These are phyloP conservation scores for Ornithoptera alexandrae DNA, from an alignment of 2,888 invertebrate species.

Conservation along the genomic window DNA sequence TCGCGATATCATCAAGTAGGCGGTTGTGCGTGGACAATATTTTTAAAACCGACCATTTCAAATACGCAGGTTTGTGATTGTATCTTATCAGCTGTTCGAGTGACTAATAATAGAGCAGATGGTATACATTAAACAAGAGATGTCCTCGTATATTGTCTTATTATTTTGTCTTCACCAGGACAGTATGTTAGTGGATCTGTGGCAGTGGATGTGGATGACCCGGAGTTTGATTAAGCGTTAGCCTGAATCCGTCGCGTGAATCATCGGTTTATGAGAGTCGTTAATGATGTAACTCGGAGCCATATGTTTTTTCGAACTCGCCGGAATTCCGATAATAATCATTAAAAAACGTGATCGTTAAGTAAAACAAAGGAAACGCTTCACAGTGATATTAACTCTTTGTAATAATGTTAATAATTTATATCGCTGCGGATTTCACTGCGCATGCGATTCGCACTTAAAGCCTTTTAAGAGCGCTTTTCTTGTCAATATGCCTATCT, in stretches of 20 bases:
- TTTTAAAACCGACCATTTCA: conserved; percentile 52
- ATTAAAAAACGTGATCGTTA: background rate
- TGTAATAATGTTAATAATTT: background rate
- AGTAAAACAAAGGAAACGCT: background rate
- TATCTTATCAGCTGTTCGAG: conserved; percentile 55
- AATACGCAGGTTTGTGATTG: conserved; percentile 47
- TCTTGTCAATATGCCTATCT: conserved; percentile 43
- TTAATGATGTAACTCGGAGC: conserved; percentile 47
- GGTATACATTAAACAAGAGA: conserved; percentile 41
- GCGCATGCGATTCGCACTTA: conserved; percentile 12
- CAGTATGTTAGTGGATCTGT: conserved; percentile 29
- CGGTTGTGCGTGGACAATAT: conserved; percentile 46
- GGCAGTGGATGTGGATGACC: conserved; percentile 31
- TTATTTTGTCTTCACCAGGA: conserved; percentile 6
- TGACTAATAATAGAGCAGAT: conserved; percentile 55
- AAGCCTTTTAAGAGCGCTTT: conserved; percentile 29
- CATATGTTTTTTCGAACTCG: conserved; percentile 45
- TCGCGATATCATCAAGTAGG: conserved; percentile 46
- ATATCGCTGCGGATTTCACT: background rate
- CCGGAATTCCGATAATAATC: conserved; percentile 41
- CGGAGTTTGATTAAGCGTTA: conserved; percentile 38
- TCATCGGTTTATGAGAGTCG: conserved; percentile 48
- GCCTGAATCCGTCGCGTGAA: conserved; percentile 49
- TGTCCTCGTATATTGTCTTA: conserved; percentile 31
- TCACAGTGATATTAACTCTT: background rate